Conservation (phyloP, 2,888 invertebrate species). For the Rhaphigaster nebulosa region DNA sequence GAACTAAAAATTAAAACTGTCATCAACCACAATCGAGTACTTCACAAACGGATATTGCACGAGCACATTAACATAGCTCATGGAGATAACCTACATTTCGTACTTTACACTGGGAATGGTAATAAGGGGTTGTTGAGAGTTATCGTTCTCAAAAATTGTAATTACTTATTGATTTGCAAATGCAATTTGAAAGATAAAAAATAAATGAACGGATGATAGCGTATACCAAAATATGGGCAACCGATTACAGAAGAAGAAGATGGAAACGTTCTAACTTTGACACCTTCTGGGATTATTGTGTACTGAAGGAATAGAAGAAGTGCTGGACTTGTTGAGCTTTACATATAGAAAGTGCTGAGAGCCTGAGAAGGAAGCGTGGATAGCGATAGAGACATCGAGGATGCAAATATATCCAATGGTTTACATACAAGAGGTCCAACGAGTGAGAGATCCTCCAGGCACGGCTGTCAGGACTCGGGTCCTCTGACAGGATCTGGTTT, state of each 20-base stretch:
- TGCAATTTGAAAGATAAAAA: no score
- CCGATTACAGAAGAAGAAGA: not conserved
- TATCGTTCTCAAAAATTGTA: no score
- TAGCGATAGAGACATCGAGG: conserved; percentile 13
- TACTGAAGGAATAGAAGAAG: not conserved
- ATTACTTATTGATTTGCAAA: no score
- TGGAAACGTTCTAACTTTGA: not conserved
- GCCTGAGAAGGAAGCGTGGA: not conserved
- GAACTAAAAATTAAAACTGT: no score
- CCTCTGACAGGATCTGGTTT: conserved; percentile 14
- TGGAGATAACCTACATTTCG: no score
- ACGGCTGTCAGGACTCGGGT: not conserved
- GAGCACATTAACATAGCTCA: no score
- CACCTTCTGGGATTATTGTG: not conserved
- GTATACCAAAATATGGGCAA: not conserved
- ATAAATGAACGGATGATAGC: not conserved
- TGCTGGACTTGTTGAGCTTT: not conserved
- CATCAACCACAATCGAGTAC: no score
- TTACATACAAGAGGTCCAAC: conserved; percentile 27
- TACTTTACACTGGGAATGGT: no score
- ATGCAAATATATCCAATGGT: conserved; percentile 36
- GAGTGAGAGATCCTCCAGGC: not conserved
- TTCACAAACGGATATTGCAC: no score
- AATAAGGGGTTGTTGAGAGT: no score
- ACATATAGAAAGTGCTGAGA: conserved; percentile 3